Evolutionary conservation across 2,888 invertebrate genomes (phyloP).

Genomic region (Ryuthela nishihirai): DNA sequence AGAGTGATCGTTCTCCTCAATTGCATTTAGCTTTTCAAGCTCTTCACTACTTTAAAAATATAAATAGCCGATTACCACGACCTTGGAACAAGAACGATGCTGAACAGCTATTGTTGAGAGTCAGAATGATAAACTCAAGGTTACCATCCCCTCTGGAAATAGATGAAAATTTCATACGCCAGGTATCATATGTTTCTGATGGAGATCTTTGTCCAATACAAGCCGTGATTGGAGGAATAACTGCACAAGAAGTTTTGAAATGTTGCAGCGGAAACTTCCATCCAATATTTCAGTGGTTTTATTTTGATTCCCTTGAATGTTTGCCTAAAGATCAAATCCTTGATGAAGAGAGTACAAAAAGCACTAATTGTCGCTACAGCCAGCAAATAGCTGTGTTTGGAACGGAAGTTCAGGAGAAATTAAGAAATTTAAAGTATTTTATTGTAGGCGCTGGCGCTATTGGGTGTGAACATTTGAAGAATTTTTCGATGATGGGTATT

Average conservation of each 20-base stretch:
- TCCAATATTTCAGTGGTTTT: slow-evolving; percentile 88
- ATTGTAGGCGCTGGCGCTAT: slow-evolving; percentile 62
- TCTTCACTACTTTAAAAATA: slow-evolving; percentile 65
- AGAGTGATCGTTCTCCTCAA: slow-evolving; percentile 85
- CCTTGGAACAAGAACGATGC: slow-evolving; percentile 65
- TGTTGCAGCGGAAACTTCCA: slow-evolving; percentile 91
- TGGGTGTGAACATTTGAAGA: slow-evolving; percentile 94
- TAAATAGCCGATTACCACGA: slow-evolving; percentile 62
- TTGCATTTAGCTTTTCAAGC: slow-evolving; percentile 82
- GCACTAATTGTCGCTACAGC: slow-evolving; percentile 50
- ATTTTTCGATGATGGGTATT: slow-evolving; percentile 96
- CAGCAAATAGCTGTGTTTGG: slow-evolving; percentile 76
- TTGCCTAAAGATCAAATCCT: no score
- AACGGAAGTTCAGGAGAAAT: slow-evolving; percentile 75
- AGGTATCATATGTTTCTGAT: slow-evolving; percentile 71
- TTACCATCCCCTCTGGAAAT: slow-evolving; percentile 55
- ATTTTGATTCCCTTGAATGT: no score
- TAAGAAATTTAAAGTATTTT: slow-evolving; percentile 74
- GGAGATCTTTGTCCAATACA: slow-evolving; percentile 87
- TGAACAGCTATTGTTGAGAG: slow-evolving; percentile 49
- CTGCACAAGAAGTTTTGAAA: slow-evolving; percentile 98
- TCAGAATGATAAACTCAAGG: slow-evolving; percentile 55
- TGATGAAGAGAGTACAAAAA: no score
- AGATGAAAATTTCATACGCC: slow-evolving; percentile 64
- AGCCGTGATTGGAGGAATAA: no score